These are phyloP conservation scores for Melinopterus prodromus DNA, from an alignment of 2,888 invertebrate genomes.

Conservation along the genomic window DNA sequence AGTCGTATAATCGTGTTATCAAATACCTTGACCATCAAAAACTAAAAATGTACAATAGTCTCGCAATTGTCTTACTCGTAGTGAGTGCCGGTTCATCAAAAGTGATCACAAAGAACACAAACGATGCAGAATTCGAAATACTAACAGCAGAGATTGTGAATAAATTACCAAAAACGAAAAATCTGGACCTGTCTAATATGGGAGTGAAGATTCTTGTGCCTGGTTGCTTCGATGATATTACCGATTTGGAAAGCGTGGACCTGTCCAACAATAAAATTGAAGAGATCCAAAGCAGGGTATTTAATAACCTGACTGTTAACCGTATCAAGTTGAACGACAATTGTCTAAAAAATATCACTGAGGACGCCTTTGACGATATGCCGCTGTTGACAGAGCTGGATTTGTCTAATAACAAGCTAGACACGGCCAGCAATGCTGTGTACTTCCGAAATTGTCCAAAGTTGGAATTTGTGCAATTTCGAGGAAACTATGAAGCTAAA, in stretches of 20 bases:
- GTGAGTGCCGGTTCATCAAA: neutral
- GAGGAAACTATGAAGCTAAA: neutral
- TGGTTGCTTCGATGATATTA: constrained; percentile 10
- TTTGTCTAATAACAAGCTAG: neutral
- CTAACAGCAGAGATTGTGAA: neutral
- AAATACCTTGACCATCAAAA: neutral
- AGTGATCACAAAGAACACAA: neutral
- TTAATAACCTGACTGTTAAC: neutral
- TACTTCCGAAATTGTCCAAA: constrained; percentile 8
- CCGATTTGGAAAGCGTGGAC: neutral
- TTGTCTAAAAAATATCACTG: neutral
- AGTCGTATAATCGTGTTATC: neutral
- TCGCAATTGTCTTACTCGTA: neutral
- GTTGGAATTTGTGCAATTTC: neutral
- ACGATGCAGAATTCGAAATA: neutral
- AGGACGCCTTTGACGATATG: constrained; percentile 5
- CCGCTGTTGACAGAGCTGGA: neutral
- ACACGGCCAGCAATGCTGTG: neutral
- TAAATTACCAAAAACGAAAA: constrained; percentile 13
- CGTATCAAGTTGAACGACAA: neutral
- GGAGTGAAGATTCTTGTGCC: neutral
- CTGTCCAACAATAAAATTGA: constrained; percentile 9
- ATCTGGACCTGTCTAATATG: constrained; percentile 7
- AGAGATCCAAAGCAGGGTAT: neutral
- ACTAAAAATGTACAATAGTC: neutral